Evolutionary conservation across 2,888 invertebrate genomes (phyloP).

Genomic region (Lasius platythorax): DNA sequence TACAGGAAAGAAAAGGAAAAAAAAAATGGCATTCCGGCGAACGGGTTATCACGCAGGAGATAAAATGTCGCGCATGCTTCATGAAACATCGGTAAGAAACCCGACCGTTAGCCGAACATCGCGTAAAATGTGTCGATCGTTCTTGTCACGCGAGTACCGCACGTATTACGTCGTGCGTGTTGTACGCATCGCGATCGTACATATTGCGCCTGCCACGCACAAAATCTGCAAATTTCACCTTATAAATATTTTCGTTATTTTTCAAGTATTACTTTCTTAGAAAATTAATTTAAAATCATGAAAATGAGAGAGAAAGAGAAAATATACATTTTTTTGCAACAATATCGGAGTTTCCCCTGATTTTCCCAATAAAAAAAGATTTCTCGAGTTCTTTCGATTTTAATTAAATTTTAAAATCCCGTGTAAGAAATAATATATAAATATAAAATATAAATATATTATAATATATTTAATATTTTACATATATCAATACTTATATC

Average conservation of each 20-base stretch:
- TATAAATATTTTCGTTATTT: neutral
- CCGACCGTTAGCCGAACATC: conserved; percentile 55
- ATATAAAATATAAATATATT: neutral
- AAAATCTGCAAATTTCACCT: conserved; percentile 11
- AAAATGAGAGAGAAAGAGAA: neutral
- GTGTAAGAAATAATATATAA: neutral
- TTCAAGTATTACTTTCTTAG: neutral
- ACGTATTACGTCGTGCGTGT: conserved; percentile 22
- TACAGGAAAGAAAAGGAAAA: conserved; percentile 14
- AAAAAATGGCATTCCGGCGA: neutral
- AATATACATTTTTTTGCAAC: neutral
- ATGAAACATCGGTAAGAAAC: conserved; percentile 21
- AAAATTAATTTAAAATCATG: neutral
- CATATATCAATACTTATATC: neutral
- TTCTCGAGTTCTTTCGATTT: neutral
- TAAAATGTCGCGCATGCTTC: conserved; percentile 45
- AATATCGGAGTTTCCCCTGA: neutral
- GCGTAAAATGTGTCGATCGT: conserved; percentile 57
- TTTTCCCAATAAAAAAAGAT: neutral
- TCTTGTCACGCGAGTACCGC: conserved; percentile 62
- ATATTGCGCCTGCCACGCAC: conserved; percentile 2
- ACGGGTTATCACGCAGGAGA: conserved; percentile 45
- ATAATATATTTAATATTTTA: neutral
- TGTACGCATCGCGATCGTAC: neutral
- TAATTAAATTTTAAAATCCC: neutral